phyloP scores from a whole-genome alignment of 2,888 invertebrate species.

The Argynnis bischoffii region DNA sequence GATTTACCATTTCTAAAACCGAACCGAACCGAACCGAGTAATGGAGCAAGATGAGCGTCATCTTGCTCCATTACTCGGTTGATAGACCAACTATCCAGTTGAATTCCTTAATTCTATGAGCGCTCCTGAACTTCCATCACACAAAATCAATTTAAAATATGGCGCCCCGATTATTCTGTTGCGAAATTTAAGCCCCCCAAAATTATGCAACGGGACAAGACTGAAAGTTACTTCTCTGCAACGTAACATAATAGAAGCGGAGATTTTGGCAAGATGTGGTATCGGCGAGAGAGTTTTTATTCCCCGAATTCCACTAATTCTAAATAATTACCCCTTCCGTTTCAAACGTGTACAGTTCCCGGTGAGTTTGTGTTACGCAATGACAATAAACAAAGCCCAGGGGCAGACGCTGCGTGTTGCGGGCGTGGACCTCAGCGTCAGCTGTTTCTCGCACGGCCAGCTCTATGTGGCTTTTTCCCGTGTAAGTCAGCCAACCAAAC shows the following conservation, averaged over 20 bases:
- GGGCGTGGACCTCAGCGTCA: too few species aligned
- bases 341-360: too few species aligned
- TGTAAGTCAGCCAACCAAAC: too few species aligned
- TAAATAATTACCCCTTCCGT: too few species aligned
- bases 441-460: too few species aligned
- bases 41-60: conserved; percentile 29
- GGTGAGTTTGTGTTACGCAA: too few species aligned
- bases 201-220: conserved; percentile 31
- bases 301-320: conserved; percentile 36
- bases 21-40: too few species aligned
- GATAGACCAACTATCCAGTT: conserved; percentile 27
- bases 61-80: too few species aligned
- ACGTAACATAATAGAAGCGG: conserved; percentile 36
- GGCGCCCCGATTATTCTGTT: conserved; percentile 32
- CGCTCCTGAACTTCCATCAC: background rate
- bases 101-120: conserved; percentile 33
- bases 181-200: conserved; percentile 36
- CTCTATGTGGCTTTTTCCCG: too few species aligned
- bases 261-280: conserved; percentile 35
- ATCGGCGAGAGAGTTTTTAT: conserved; percentile 39
- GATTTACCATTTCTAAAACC: too few species aligned
- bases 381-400: too few species aligned
- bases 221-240: conserved; percentile 23
- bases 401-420: too few species aligned
- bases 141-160: conserved; percentile 21